phyloP scores from a whole-genome alignment of 2,113 vertebrate species.

The Pseudorhombus dupliciocellatus region DNA sequence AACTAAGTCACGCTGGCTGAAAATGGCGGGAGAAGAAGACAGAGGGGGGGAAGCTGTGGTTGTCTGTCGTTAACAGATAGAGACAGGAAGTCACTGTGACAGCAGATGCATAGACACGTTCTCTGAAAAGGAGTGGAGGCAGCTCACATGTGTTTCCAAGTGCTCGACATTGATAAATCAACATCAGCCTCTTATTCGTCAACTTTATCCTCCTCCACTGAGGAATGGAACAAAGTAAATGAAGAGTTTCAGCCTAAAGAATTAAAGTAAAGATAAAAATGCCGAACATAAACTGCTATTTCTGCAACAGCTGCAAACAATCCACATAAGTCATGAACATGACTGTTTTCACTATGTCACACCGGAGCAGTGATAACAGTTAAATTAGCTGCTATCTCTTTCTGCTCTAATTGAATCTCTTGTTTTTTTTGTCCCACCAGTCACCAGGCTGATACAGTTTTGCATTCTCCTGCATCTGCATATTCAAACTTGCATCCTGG shows the following conservation, averaged over 20 bases:
- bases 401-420: not conserved
- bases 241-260: no score
- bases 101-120: not conserved
- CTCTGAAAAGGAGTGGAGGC: not conserved
- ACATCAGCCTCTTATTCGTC: not conserved
- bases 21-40: conserved; percentile 21
- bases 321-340: no score
- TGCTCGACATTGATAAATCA: not conserved
- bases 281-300: no score
- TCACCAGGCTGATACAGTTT: not conserved
- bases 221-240: not conserved
- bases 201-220: not conserved
- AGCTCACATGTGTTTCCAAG: not conserved
- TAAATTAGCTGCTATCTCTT: not conserved
- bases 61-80: conserved; percentile 13
- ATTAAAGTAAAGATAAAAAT: no score
- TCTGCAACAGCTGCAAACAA: no score
- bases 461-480: not conserved
- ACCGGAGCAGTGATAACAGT: not conserved
- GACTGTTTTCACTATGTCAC: not conserved
- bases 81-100: conserved; percentile 58
- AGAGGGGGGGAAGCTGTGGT: conserved; percentile 61
- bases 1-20: not conserved
- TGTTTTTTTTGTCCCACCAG: not conserved
- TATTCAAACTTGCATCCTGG: not conserved